phyloP scores from a whole-genome alignment of 2,797 vertebrate genomes.

The Spinibarbus caldwelli region DNA sequence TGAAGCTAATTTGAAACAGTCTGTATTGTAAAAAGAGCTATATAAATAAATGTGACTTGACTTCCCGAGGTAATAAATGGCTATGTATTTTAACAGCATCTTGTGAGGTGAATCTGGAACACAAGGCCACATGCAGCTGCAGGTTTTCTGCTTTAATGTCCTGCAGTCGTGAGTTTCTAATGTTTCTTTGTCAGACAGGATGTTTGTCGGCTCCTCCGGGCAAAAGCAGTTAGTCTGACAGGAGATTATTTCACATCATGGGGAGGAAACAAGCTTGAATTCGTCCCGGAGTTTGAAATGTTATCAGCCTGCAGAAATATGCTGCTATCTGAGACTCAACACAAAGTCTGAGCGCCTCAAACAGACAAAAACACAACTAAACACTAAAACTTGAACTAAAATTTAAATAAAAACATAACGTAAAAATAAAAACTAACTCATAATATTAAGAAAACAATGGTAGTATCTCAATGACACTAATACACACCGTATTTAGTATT shows the following conservation, averaged over 20 bases:
- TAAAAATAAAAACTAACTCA: not conserved
- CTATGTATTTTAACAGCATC: not conserved
- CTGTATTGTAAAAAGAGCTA: not conserved
- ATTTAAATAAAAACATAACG: not conserved
- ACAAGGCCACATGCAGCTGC: not conserved
- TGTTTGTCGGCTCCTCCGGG: not conserved
- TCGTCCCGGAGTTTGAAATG: not conserved
- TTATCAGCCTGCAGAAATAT: slow-evolving; percentile 12
- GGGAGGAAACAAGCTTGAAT: slow-evolving; percentile 11
- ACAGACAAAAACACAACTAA: not conserved
- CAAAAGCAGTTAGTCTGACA: not conserved
- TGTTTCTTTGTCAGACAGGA: not conserved
- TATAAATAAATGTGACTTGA: not conserved
- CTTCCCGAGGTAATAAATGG: not conserved
- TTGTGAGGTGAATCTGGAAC: not conserved
- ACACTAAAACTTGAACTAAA: not conserved
- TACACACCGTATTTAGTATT: too few relatives aligned
- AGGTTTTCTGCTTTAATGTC: not conserved
- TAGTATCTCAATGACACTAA: not conserved
- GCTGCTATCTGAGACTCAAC: not conserved
- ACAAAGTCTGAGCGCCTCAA: not conserved
- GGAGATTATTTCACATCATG: slow-evolving; percentile 21
- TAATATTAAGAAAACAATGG: not conserved
- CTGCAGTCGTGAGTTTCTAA: not conserved
- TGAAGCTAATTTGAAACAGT: not conserved